Base-by-base conservation (phyloP, 2,113 vertebrate species). In the Scalopus aquaticus region DNA sequence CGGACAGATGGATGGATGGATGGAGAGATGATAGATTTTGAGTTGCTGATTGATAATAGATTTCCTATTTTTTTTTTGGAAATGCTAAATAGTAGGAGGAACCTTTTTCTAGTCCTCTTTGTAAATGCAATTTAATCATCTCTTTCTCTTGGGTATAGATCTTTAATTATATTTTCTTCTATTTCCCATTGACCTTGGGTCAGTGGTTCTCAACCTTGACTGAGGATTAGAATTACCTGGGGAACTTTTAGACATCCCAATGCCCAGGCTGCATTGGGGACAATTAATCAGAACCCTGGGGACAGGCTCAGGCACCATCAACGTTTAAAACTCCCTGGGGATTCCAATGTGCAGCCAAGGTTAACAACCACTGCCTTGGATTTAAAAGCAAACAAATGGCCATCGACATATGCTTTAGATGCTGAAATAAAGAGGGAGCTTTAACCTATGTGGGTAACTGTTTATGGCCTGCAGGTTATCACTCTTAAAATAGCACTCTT, bases 121-220 rank as follows among this genome's bases (percentile, higher is more conserved):
- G 26, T 77, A 30, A 91, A 77, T 82, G 64, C 30, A 65, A 3
- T 83, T 90, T 30, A 44, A 15, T 26, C 39, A 51, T 83, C 82
- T 94, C 54, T 81, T 86, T 85, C 85, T 80, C 80, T 77, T 39
- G 81, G 26, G 62, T 44, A 8, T 91, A 70, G 67, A 44, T 95
- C 82, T 88, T 79, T 90, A 54, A 62, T 85, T 64, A 95, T 4
- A 56, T 79, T 92, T 91, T 82, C 49, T 91, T 74, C 56, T 94
- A 1, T 77, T 96, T 96, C 51, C 35, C 22, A 10, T 85, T 86
- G 73, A 93, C 65, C 54, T 91, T 69, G 73, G 87, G 64, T 79
- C 67, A 28, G 28, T 44, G 72, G 35, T 77, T 92, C 62, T 95
- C 62, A 65, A 20, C 64, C 56, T 64, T 44, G 22, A 82, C 32